Base-by-base conservation (phyloP, 2,797 vertebrate species). In the Peromyscus nudipes region DNA sequence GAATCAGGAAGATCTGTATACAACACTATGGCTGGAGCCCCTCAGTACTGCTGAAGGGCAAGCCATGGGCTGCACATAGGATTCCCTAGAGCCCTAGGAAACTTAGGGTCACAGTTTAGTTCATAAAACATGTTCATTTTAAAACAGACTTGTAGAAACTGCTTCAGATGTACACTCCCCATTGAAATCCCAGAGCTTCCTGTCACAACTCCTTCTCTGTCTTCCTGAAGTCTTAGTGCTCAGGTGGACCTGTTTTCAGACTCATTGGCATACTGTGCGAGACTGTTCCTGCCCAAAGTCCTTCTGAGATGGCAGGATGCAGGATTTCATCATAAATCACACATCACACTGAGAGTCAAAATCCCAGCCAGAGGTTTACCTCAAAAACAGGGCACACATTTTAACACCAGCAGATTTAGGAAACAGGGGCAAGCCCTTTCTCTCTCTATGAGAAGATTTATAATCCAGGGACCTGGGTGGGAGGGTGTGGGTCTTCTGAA, bases 291-390 rank as follows among this genome's bases (percentile, higher is more conserved):
- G 75, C 83, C 62, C 55, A 40, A 34, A 92, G 69, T 87, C 34
- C n/a, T 84, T 83, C 95, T 94, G 69, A 19, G 64, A 85, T 94
- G 76, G 37, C 0, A 7, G 95, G 90, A 73, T 91, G 75, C 34
- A 77, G 77, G 86, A 85, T 71, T 79, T 91, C 92, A 84, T 81
- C 91, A 89, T 94, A 94, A 95, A 97, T 96, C 94, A 75, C 55
- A 93, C 71, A 65, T 90, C 82, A 73, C 49, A 62, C 2, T 14
- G 73, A 93, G 87, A 93, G 67, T 71, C 85, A 89, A 92, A 90
- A 43, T 64, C 71, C 31, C 89, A 92, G 92, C 49, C 31, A 27
- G 75, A 86, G 49, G 65, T 46, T 91, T 75, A 82, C 91, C 87
- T 96, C 79, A 77, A 21, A 79, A 96, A 80, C 89, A 13, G 52